These are phyloP conservation scores for Musca domestica DNA, from an alignment of 1,140 invertebrate species.

Conservation along the genomic window DNA sequence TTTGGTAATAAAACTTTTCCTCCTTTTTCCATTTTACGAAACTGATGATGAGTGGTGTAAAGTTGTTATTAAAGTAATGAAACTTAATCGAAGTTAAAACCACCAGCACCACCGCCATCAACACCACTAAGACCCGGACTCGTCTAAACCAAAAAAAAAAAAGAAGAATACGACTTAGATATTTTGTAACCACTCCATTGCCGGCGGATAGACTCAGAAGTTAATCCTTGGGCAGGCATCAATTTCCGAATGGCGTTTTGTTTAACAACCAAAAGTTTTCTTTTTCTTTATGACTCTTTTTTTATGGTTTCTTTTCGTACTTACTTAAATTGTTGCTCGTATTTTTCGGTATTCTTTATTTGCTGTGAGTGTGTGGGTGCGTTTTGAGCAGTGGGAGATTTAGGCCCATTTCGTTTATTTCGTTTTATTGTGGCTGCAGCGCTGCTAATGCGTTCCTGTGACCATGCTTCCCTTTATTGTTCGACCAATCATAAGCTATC, in stretches of 20 bases:
- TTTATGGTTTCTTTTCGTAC: conserved; percentile 2
- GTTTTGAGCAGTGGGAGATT: too few relatives aligned
- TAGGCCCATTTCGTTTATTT: too few relatives aligned
- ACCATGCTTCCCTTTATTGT: too few relatives aligned
- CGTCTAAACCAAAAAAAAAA: background rate
- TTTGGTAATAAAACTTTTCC: too few relatives aligned
- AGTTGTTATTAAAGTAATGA: conserved; percentile 7
- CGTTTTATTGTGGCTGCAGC: too few relatives aligned
- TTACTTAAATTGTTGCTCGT: too few relatives aligned
- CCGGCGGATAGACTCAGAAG: background rate
- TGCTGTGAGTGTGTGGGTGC: too few relatives aligned
- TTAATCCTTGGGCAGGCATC: conserved; percentile 16
- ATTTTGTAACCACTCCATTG: background rate
- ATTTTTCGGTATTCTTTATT: too few relatives aligned
- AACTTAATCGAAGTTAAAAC: conserved; percentile 7
- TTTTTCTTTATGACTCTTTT: background rate
- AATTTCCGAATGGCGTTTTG: background rate
- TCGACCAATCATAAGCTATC: too few relatives aligned
- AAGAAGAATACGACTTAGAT: background rate
- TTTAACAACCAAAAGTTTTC: conserved; percentile 12
- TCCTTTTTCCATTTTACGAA: background rate
- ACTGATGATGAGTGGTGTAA: conserved; percentile 8
- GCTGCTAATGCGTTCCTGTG: too few relatives aligned
- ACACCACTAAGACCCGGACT: background rate
- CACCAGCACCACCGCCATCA: background rate